Evolutionary conservation across 2,797 vertebrate genomes (phyloP), one percentile per base, ranked within the genome.

Genomic region (Falco naumanni): DNA sequence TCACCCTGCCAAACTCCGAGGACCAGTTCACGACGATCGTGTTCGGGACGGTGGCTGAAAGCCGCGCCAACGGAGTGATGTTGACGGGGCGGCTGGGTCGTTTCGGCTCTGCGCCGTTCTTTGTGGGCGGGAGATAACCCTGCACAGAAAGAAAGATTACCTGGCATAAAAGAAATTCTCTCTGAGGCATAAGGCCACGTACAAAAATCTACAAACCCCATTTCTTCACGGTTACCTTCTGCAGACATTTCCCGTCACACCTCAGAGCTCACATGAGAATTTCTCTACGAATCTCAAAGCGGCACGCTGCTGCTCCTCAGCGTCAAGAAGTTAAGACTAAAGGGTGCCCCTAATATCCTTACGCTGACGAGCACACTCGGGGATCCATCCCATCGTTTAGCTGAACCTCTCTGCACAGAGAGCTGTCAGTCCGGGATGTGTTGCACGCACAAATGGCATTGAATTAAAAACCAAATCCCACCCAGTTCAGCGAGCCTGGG

Each of bases 121-220:
- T 98, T 3, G 98, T 98, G 31, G 98, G 98, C 0, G 98, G 98
- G 37, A 98, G 97, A 39, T 98, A 98, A 31, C 98, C 98, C 98
- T 98, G 79, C 31, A 15, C 26, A 76, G 84, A 47, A n/a, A 63
- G 74, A 70, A 15, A 28, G 26, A 20, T 18, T 19, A 51, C 34
- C 85, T 5, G 24, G 10, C 2, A 2, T 4, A 6, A 34, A 41
- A 41, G 4, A 28, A 21, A 22, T 4, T 10, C 50, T 14, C 57
- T 24, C 39, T 1, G 2, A n/a, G 76, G 43, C 1, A 8, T 8
- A 9, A 24, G 21, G 60, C 41, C 54, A 18, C 10, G 0, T 1
- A 5, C 6, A 3, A 69, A 45, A 59, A 21, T 3, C 43, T 10
- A 9, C 26, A 9, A 34, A 28, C 45, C 70, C 65, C 0, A 1